Evolutionary conservation across 2,797 vertebrate genomes (phyloP).

Genomic region (Fundulus diaphanus): DNA sequence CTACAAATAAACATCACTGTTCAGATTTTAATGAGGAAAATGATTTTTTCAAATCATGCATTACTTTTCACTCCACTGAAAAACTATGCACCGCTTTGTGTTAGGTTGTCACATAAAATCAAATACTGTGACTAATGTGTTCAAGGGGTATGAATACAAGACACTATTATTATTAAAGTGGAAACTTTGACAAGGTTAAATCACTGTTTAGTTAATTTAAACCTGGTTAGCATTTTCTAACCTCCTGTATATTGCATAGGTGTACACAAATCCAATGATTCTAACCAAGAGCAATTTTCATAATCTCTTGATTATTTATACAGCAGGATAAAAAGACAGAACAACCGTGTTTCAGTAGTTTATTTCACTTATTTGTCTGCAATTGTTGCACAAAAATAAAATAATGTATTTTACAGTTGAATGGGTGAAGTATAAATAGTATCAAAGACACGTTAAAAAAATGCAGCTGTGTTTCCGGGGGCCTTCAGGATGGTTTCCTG

Average conservation of each 20-base stretch:
- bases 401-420: not conserved
- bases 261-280: not conserved
- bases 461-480: not conserved
- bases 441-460: not conserved
- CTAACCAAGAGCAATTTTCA: not conserved
- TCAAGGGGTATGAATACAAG: not conserved
- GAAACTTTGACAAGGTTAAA: not conserved
- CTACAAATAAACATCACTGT: not conserved
- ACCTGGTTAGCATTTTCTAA: not conserved
- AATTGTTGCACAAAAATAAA: not conserved
- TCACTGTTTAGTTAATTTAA: not conserved
- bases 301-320: slow-evolving; percentile 10
- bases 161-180: not conserved
- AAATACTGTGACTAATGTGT: not conserved
- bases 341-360: not conserved
- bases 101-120: not conserved
- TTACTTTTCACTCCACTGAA: not conserved
- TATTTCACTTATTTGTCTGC: slow-evolving; percentile 1
- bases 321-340: not conserved
- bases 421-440: not conserved
- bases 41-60: not conserved
- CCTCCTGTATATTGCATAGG: not conserved
- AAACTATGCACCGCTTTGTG: not conserved
- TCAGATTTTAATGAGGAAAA: not conserved
- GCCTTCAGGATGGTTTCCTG: slow-evolving; percentile 76